Evolutionary conservation across 1,140 invertebrate species (phyloP), one percentile per base, ranked within the genome.

Genomic region (Spodoptera frugiperda): DNA sequence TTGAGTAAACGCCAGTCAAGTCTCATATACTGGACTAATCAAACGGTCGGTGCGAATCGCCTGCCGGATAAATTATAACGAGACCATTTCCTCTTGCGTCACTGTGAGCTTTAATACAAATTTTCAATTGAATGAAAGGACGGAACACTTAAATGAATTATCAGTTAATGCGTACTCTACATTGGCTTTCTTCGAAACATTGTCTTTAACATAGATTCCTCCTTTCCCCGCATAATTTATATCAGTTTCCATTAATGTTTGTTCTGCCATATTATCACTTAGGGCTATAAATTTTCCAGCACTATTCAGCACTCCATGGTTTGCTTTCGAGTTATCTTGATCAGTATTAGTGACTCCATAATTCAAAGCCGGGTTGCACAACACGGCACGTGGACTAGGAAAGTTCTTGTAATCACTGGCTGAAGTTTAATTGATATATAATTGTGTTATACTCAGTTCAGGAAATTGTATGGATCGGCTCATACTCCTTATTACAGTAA

Each of bases 261-360:
- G 72, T 75, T 75, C 46, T 53, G 59, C 72, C 57, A 78, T 68
- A 76, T 84, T 89, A 89, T 89, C 84, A 85, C 77, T 55, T 73
- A 57, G 67, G 63, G 70, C 82, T 80, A 91, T 91, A 89, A 88
- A 89, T 89, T 85, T 67, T 67, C 74, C 39, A 54, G 55, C 59
- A 65, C 77, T 81, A 80, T 78, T 79, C 75, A 75, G 67, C 72
- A 73, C 76, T 82, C 82, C 72, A 77, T 75, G 59, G 21, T 75
- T 81, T 75, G 81, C 78, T 81, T 84, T 86, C 85, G 83, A 81
- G 81, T 83, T 87, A 88, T 87, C 89, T 82, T 82, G 86, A 87
- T 88, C 85, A 81, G 80, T 84, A 90, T 90, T 90, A 89, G 82
- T 76, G 61, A 78, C 77, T 68, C 83, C 78, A 88, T 91, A 91